Percentiles rank a stretch among this genome's conserved stretches.
These are phyloP conservation scores for Trachops cirrhosus DNA, from an alignment of 2,797 vertebrate genomes.

Conservation along the genomic window DNA sequence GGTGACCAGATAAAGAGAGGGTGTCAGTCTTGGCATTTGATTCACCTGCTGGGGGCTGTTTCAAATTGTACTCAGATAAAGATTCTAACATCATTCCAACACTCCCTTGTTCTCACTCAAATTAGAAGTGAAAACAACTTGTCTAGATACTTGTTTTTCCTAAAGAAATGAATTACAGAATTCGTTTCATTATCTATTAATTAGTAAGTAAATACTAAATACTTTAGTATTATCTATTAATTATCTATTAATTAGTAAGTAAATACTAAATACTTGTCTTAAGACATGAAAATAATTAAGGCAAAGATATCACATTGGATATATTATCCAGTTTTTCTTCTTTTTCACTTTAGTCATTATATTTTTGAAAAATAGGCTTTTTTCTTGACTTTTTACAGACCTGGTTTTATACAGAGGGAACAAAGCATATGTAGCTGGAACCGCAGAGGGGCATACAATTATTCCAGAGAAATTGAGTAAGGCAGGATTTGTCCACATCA, in stretches of 20 bases:
- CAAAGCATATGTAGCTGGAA: conserved; percentile 9
- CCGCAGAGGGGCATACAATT: not conserved
- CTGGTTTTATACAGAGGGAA: conserved; percentile 31
- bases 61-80: not conserved
- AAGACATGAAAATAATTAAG: not conserved
- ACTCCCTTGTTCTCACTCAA: not conserved
- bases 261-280: not conserved
- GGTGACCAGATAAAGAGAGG: not conserved
- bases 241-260: not conserved
- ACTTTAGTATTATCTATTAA: too few relatives aligned
- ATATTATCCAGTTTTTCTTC: not conserved
- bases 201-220: not conserved
- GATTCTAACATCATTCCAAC: not conserved
- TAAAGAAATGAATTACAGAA: not conserved
- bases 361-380: not conserved
- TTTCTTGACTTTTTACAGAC: not conserved
- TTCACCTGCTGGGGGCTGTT: not conserved
- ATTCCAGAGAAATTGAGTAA: conserved; percentile 10
- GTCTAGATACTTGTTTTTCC: not conserved
- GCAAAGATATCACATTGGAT: not conserved
- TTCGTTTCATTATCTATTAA: not conserved
- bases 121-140: not conserved
- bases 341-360: not conserved
- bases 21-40: not conserved
- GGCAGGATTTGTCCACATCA: not conserved